phyloP scores from a whole-genome alignment of 2,888 invertebrate species.

The Epistrophella euchroma region DNA sequence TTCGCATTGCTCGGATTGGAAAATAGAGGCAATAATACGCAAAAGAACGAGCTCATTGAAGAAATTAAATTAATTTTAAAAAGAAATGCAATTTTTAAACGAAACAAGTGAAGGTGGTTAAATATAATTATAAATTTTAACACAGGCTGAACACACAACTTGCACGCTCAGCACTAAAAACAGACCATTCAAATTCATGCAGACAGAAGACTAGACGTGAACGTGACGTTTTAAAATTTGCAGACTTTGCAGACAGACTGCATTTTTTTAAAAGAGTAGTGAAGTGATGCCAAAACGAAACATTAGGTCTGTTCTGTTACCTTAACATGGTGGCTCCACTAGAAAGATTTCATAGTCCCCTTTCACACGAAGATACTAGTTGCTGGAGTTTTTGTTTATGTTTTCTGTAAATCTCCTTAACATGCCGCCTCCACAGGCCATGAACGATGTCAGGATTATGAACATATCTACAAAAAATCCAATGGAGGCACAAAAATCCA shows the following conservation, averaged over 20 bases:
- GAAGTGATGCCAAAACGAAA: too few relatives aligned
- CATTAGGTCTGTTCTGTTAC: too few relatives aligned
- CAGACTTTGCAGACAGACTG: conserved; percentile 12
- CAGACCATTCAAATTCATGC: neutral
- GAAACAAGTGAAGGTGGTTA: conserved; percentile 18
- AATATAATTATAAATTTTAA: conserved; percentile 32
- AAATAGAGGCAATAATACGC: neutral
- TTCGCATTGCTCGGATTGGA: conserved; percentile 50
- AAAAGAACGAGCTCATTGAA: conserved; percentile 28
- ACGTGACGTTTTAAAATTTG: conserved; percentile 33
- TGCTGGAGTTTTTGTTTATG: too few relatives aligned
- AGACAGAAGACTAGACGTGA: too few relatives aligned
- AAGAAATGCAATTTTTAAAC: neutral
- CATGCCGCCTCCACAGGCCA: too few relatives aligned
- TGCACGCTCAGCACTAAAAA: neutral
- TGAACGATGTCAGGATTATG: too few relatives aligned
- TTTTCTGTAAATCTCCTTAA: too few relatives aligned
- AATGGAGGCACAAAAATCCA: too few relatives aligned
- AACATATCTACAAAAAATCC: too few relatives aligned
- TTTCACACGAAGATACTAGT: too few relatives aligned
- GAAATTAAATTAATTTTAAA: conserved; percentile 20
- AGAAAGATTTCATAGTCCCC: too few relatives aligned
- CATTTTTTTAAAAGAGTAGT: conserved; percentile 24
- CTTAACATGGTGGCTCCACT: too few relatives aligned
- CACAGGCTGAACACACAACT: conserved; percentile 23